phyloP scores from a whole-genome alignment of 1,140 invertebrate species.

The Zophobas atratus region DNA sequence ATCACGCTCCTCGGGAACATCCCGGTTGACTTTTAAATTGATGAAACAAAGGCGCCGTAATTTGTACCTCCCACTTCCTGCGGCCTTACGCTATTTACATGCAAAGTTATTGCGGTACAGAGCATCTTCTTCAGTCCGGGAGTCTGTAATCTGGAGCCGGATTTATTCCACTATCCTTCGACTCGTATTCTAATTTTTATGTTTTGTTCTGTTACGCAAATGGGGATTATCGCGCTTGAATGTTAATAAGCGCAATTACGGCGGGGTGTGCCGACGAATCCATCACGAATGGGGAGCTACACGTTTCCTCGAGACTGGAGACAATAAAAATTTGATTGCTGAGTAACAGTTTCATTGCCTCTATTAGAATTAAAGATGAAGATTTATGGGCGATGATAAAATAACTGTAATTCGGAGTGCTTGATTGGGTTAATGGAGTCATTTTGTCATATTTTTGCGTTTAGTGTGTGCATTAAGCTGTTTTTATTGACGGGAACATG shows the following conservation, averaged over 20 bases:
- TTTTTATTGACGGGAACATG: slow-evolving; percentile 24
- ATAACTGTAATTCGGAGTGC: slow-evolving; percentile 30
- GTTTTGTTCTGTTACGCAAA: slow-evolving; percentile 43
- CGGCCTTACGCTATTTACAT: slow-evolving; percentile 56
- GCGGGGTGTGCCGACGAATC: slow-evolving; percentile 4
- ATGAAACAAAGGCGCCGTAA: slow-evolving; percentile 57
- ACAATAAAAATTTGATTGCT: slow-evolving; percentile 26
- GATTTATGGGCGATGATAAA: slow-evolving; percentile 28
- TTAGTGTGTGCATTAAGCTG: slow-evolving; percentile 13
- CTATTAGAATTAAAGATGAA: slow-evolving; percentile 36
- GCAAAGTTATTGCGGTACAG: slow-evolving; percentile 54
- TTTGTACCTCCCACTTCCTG: slow-evolving; percentile 56
- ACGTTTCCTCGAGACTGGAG: not conserved
- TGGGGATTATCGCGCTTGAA: slow-evolving; percentile 37
- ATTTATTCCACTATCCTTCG: slow-evolving; percentile 44
- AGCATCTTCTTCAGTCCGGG: slow-evolving; percentile 44
- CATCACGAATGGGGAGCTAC: not conserved
- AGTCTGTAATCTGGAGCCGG: slow-evolving; percentile 45
- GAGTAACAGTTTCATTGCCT: slow-evolving; percentile 31
- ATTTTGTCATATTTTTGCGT: slow-evolving; percentile 25
- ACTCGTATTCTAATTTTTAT: slow-evolving; percentile 52
- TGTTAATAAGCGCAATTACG: slow-evolving; percentile 33
- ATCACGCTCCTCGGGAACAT: slow-evolving; percentile 45
- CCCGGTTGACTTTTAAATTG: slow-evolving; percentile 56
- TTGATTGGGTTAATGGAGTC: slow-evolving; percentile 32